Conservation (phyloP, 2,797 vertebrate genomes). For the Notolepis coatsorum region DNA sequence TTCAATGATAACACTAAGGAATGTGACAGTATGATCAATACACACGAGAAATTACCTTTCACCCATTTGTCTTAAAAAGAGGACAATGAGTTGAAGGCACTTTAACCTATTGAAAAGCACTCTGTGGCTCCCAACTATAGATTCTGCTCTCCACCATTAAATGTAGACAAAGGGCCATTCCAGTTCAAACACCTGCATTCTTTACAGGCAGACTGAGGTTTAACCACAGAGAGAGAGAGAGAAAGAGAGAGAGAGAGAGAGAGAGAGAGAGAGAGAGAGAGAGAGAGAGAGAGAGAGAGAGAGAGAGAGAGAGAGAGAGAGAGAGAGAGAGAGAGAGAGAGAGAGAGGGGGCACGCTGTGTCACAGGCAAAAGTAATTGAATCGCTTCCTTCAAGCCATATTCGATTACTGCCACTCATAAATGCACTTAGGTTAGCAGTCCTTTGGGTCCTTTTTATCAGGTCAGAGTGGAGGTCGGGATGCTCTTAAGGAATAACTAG, state of each 20-base stretch:
- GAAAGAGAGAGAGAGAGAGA: slow-evolving; percentile 31
- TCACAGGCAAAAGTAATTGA: slow-evolving; percentile 69
- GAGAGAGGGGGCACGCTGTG: slow-evolving; percentile 42
- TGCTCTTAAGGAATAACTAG: slow-evolving; percentile 52
- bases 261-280: slow-evolving; percentile 18
- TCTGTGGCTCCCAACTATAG: slow-evolving; percentile 29
- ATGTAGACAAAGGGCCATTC: slow-evolving; percentile 34
- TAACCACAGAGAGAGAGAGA: slow-evolving; percentile 8
- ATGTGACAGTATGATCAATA: slow-evolving; percentile 9
- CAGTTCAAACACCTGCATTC: slow-evolving; percentile 14
- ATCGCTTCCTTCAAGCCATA: slow-evolving; percentile 58
- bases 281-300: slow-evolving; percentile 18
- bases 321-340: slow-evolving; percentile 11
- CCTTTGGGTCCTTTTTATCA: slow-evolving; percentile 56
- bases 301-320: slow-evolving; percentile 18
- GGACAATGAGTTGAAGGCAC: slow-evolving; percentile 25
- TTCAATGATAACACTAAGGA: not conserved
- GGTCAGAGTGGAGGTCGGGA: slow-evolving; percentile 19
- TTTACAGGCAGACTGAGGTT: slow-evolving; percentile 48
- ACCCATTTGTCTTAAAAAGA: slow-evolving; percentile 15
- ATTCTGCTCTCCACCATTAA: slow-evolving; percentile 28
- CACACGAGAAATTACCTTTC: slow-evolving; percentile 23
- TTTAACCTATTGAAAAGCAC: slow-evolving; percentile 51
- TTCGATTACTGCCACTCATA: slow-evolving; percentile 69
- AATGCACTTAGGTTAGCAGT: slow-evolving; percentile 60